Base-by-base conservation (phyloP, 2,797 vertebrate genomes). In the Decapterus maruadsi region DNA sequence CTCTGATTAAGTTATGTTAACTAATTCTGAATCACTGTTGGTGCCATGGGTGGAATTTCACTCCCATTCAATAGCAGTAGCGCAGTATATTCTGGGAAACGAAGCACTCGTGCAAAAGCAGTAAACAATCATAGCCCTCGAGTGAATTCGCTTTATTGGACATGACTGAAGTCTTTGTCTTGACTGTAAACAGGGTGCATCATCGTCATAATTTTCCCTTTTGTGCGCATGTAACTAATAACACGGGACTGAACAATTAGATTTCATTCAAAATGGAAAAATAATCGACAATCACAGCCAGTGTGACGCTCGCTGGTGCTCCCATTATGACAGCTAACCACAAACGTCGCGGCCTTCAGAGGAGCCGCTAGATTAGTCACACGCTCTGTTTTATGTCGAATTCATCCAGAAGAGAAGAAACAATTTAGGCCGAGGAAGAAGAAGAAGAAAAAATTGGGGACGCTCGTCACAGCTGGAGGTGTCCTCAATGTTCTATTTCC, bases 401-500 rank as follows among this genome's bases (percentile, higher is more conserved):
- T 76, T 80, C 17, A 65, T 51, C 58, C 62, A 55, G 55, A 74
- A 81, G 71, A 26, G 17, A 58, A 61, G 57, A 77, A n/a, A 57
- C 36, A 71, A 77, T 84, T 84, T 68, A 63, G 78, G 56, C 64
- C 20, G 26, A 72, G 66, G 6, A 72, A 36, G 34, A 8, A 8
- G 7, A 8, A 8, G 8, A 36, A 36, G 8, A 36, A 8, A 74
- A 75, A 76, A 77, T 65, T 43, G 61, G 72, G 78, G 82, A 57
- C 58, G 8, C 61, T 87, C 6, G 19, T 84, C 84, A 80, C 86
- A 83, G 90, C 82, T 69, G 46, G 85, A 83, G 78, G 65, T 72
- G 77, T 89, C 83, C 82, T 88, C 71, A 62, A 77, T 90, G 34
- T 90, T 90, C 83, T 81, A 20, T 82, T 90, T 87, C 69, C 78